Base-by-base conservation (phyloP, 2,113 vertebrate species). In the Condylura cristata region DNA sequence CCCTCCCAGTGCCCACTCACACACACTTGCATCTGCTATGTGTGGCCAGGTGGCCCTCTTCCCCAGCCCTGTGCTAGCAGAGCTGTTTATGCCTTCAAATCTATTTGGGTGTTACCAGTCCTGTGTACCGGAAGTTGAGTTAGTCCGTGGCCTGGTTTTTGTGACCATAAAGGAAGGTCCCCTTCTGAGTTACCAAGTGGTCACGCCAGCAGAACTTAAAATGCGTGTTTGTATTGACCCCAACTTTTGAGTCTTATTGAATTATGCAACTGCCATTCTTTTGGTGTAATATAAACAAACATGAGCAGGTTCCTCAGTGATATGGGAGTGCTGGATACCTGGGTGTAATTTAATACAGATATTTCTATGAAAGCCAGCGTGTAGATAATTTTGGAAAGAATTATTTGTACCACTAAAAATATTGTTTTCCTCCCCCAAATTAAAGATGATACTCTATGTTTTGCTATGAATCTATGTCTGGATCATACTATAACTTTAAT, bases 81-180 rank as follows among this genome's bases (percentile, higher is more conserved):
- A 97, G 84, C 41, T 96, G 22, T 71, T 97, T 97, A 83, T 82
- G 20, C 95, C 97, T 97, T 96, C 89, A 96, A 93, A 85, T 63
- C 93, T 80, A 34, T 96, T 96, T 89, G 85, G 92, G 74, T 90
- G 81, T 94, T 95, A 74, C 70, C 94, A 44, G 48, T 95, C 63
- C 81, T 96, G 81, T 48, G 6, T 97, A 97, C 81, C 85, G 95
- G 74, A 91, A 91, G 72, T 94, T 82, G 93, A 82, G 68, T 96
- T 95, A 89, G 78, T 85, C 86, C 91, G 70, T 96, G 83, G 80
- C 88, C 56, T 97, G 97, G 93, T 97, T 83, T 96, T 96, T 97
- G 93, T 98, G 97, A 92, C 93, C 91, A 88, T 91, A 96, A 97
- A 97, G 53, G 85, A 96, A 96, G 84, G 74, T 90, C 18, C 76